Evolutionary conservation across 2,797 vertebrate genomes (phyloP).

Genomic region (Ciconia nigra): DNA sequence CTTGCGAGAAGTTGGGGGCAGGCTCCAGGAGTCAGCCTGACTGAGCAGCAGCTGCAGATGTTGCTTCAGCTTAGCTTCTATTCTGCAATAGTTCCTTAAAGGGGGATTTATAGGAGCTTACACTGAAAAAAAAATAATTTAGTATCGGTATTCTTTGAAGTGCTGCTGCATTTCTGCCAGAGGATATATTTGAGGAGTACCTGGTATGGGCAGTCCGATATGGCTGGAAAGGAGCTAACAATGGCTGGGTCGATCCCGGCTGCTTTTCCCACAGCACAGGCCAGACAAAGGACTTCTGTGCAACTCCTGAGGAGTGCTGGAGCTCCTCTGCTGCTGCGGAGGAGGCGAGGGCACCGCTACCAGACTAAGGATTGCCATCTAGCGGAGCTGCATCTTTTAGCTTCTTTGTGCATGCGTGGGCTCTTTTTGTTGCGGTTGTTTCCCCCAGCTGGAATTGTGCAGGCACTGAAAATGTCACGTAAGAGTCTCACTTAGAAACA

Average conservation of each 20-base stretch:
- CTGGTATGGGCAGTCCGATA: neutral
- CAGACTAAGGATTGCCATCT: neutral
- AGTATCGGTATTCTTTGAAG: rapidly evolving
- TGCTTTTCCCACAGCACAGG: neutral
- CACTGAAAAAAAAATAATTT: neutral
- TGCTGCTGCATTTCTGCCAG: neutral
- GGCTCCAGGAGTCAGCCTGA: neutral
- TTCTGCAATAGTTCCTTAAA: neutral
- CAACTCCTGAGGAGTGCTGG: neutral
- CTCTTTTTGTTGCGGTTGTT: neutral
- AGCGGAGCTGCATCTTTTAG: neutral
- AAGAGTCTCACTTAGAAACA: neutral
- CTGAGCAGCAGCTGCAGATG: neutral
- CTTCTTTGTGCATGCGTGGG: constrained; percentile 1
- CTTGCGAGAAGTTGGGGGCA: neutral
- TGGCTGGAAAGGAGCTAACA: neutral
- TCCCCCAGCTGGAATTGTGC: neutral
- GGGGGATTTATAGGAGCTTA: neutral
- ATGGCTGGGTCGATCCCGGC: neutral
- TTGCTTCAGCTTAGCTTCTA: neutral
- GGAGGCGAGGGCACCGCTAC: neutral
- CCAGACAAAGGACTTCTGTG: constrained; percentile 10
- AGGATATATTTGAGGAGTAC: neutral
- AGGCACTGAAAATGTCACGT: neutral
- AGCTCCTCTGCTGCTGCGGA: neutral